Conservation (phyloP, 2,113 vertebrate species). For the Eupsittula cactorum region DNA sequence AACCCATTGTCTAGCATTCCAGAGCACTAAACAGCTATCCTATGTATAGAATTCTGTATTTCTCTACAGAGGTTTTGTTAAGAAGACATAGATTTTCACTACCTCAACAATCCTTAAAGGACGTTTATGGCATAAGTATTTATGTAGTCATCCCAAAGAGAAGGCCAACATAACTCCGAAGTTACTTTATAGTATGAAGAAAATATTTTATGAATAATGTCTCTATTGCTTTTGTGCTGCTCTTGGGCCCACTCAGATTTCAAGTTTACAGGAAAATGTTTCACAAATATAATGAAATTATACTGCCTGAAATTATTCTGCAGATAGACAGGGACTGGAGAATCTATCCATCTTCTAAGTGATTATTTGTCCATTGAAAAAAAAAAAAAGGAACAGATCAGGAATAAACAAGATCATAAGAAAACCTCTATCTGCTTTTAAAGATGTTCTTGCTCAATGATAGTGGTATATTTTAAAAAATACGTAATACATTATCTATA, state of each 20-base stretch:
- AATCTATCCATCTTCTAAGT: neutral
- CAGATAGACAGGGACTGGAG: neutral
- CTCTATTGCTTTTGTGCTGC: neutral
- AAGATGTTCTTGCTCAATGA: neutral
- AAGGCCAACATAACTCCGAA: neutral
- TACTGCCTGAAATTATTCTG: neutral
- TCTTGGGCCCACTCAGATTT: neutral
- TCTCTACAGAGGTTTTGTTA: neutral
- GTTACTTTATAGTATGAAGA: neutral
- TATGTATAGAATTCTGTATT: neutral
- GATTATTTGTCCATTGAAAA: neutral
- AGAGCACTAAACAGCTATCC: neutral
- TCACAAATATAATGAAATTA: neutral
- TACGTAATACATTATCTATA: neutral
- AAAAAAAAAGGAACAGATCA: neutral
- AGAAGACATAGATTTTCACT: neutral
- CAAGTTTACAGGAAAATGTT: conserved; percentile 6
- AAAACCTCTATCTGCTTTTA: neutral
- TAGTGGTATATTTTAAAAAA: neutral
- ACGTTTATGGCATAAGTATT: neutral
- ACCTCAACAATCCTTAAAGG: neutral
- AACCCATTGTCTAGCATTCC: neutral
- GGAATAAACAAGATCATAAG: neutral
- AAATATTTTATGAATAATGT: neutral
- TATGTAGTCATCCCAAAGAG: neutral